These are phyloP conservation scores for Colletes gigas DNA, from an alignment of 1,140 invertebrate genomes.

Conservation along the genomic window DNA sequence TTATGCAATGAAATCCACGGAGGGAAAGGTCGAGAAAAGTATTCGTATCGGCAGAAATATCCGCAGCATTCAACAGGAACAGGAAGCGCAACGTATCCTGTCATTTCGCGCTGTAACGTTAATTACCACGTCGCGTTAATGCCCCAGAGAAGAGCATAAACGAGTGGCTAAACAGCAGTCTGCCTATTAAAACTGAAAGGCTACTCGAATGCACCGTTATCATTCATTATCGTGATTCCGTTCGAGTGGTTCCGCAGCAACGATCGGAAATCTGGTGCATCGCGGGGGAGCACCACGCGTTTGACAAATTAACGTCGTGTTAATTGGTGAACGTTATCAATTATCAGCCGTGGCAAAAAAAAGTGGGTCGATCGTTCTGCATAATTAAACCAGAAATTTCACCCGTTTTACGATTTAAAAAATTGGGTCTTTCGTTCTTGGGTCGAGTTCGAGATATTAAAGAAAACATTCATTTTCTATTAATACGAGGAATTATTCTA, in stretches of 20 bases:
- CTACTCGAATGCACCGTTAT: slow-evolving; percentile 54
- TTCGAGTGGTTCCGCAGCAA: slow-evolving; percentile 21
- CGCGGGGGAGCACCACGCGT: background rate
- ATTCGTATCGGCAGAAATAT: background rate
- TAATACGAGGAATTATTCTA: no score
- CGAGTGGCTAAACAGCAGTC: slow-evolving; percentile 11
- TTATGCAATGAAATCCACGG: background rate
- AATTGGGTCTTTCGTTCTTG: background rate
- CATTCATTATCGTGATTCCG: slow-evolving; percentile 54
- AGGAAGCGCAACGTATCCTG: slow-evolving; percentile 46
- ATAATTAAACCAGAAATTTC: slow-evolving; percentile 17
- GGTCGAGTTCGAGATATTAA: no score
- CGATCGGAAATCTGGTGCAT: slow-evolving; percentile 18
- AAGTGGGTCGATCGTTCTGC: slow-evolving; percentile 23
- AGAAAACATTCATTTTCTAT: no score
- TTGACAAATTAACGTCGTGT: slow-evolving; percentile 17
- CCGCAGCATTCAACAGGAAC: background rate
- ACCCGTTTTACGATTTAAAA: background rate
- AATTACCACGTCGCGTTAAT: slow-evolving; percentile 53
- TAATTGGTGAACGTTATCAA: slow-evolving; percentile 35
- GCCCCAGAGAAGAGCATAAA: background rate
- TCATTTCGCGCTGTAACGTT: slow-evolving; percentile 38
- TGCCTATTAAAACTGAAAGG: slow-evolving; percentile 51
- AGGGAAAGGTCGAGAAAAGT: background rate
- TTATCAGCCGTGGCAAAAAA: slow-evolving; percentile 6